phyloP scores from a whole-genome alignment of 2,888 invertebrate genomes.

The Thumatha senex region DNA sequence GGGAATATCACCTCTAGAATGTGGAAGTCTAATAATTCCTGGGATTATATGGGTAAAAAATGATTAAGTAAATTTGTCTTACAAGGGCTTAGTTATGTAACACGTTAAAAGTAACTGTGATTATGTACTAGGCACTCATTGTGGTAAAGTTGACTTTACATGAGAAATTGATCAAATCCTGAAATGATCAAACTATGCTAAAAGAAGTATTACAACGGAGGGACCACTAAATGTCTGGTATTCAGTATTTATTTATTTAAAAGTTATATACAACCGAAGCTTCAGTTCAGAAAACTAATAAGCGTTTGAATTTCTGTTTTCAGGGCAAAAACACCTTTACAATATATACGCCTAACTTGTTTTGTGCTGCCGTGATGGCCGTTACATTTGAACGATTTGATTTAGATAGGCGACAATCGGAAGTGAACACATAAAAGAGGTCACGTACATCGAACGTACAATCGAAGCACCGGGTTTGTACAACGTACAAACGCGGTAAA shows the following conservation, averaged over 20 bases:
- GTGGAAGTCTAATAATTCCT: too few relatives aligned
- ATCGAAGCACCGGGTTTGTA: not conserved
- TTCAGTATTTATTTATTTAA: too few relatives aligned
- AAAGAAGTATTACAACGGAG: too few relatives aligned
- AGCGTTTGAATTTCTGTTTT: too few relatives aligned
- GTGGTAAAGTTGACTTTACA: slow-evolving; percentile 41
- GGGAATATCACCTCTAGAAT: too few relatives aligned
- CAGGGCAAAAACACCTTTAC: not conserved
- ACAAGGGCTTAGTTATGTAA: slow-evolving; percentile 15
- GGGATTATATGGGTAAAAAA: too few relatives aligned
- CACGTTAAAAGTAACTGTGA: slow-evolving; percentile 36
- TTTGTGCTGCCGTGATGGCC: slow-evolving; percentile 30
- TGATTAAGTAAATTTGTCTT: too few relatives aligned
- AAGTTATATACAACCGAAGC: too few relatives aligned
- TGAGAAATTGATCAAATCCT: too few relatives aligned
- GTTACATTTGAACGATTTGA: slow-evolving; percentile 38
- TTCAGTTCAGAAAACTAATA: too few relatives aligned
- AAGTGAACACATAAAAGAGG: slow-evolving; percentile 32
- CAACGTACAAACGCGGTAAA: not conserved
- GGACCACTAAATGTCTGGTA: too few relatives aligned
- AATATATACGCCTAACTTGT: slow-evolving; percentile 11
- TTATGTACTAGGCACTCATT: slow-evolving; percentile 45
- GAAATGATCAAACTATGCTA: too few relatives aligned
- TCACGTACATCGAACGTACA: slow-evolving; percentile 19
- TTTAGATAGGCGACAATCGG: slow-evolving; percentile 30